Evolutionary conservation across 2,888 invertebrate species (phyloP), one percentile per base, ranked within the genome.

Genomic region (Dusona sp.): DNA sequence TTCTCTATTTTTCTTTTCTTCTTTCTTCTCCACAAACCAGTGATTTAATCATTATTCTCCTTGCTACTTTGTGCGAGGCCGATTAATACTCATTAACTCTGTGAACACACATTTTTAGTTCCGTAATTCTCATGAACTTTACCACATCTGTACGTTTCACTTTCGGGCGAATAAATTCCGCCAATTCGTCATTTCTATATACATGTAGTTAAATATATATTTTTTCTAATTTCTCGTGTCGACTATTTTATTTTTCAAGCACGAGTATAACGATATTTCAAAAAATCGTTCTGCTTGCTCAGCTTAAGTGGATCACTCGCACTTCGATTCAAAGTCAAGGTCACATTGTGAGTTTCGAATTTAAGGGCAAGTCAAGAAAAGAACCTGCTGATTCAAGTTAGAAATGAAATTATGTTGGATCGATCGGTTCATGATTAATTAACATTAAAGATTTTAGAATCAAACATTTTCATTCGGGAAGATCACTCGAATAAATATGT

Each of bases 21-120:
- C 22, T 33, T 48, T 70, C 67, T 73, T 19, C 70, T 65, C 38
- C 54, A 74, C 61, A 72, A 67, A 68, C 74, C 74, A 74, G 78
- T 78, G 81, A 85, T 85, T 85, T 79, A 70, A 79, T 89, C 89
- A 89, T 90, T 88, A 90, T 90, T 90, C 89, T 6, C 29, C 88
- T 88, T 89, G 88, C 90, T 87, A 89, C 86, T 90, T 90, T 83
- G 84, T 88, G 64, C 73, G 84, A 79, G 78, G 75, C 54, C 89
- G 86, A 86, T 89, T 87, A 86, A 68, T 87, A 83, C 70, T 65
- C 70, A 85, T 85, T 78, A 85, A 83, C 78, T 87, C 77, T 19
- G 16, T 84, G 84, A 61, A 68, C 67, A 38, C 19, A n/a, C 25
- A 65, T 51, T 42, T 54, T 74, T 45, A 67, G 68, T 67, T 67